Evolutionary conservation across 2,113 vertebrate species (phyloP).

Genomic region (Aythya baeri): DNA sequence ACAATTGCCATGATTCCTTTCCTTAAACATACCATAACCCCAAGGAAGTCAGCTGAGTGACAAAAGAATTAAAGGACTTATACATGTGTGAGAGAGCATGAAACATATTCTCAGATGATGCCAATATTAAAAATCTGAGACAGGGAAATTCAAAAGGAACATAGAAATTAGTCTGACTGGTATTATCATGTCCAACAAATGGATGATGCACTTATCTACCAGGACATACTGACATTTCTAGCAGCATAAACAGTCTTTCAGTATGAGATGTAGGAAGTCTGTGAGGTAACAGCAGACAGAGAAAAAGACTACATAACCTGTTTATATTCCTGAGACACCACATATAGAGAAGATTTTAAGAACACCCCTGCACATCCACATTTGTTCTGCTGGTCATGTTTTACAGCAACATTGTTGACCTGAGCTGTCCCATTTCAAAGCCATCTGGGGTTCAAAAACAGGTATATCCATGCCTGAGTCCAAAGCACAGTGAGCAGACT

Average conservation of each 20-base stretch:
- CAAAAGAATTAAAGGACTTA: not conserved
- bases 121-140: not conserved
- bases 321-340: not conserved
- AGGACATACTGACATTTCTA: constrained; percentile 22
- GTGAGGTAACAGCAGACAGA: not conserved
- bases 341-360: not conserved
- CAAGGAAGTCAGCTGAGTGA: not conserved
- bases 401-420: not conserved
- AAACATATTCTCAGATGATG: not conserved
- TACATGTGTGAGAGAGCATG: not conserved
- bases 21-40: not conserved
- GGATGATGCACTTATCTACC: not conserved
- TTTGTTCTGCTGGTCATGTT: not conserved
- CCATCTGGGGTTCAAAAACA: not conserved
- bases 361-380: not conserved
- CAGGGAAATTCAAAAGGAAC: not conserved
- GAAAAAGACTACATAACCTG: not conserved
- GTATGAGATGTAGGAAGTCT: not conserved
- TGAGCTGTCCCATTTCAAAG: not conserved
- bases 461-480: not conserved
- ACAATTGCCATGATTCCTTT: not conserved
- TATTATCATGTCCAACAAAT: not conserved
- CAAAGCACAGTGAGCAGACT: not conserved
- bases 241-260: not conserved
- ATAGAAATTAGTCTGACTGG: not conserved